These are phyloP conservation scores for Drosophila anceps DNA, from an alignment of 2,888 invertebrate species.

Conservation along the genomic window DNA sequence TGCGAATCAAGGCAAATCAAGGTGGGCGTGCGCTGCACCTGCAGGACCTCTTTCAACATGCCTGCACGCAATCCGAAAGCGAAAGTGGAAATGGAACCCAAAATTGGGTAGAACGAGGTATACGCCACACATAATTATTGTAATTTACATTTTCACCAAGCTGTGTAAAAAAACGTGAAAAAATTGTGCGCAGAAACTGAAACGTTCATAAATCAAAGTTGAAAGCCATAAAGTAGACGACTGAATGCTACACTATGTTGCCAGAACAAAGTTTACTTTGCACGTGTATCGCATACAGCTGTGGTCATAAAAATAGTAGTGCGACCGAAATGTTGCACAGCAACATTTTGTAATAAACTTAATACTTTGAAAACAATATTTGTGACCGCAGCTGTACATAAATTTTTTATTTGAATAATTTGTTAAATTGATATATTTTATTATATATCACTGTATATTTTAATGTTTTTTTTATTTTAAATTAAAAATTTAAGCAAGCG, in stretches of 20 bases:
- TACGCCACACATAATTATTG: constrained; percentile 68
- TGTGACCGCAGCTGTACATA: too few species aligned
- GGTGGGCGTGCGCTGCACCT: constrained; percentile 53
- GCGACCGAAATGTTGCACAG: too few species aligned
- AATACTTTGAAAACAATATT: too few species aligned
- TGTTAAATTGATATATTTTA: too few species aligned
- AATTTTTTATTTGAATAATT: too few species aligned
- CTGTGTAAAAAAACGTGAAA: constrained; percentile 23
- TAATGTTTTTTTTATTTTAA: too few species aligned
- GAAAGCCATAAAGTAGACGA: neutral
- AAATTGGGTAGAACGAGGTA: constrained; percentile 18
- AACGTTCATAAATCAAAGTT: constrained; percentile 70
- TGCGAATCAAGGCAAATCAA: constrained; percentile 43
- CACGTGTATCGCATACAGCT: too few species aligned
- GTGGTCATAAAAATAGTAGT: too few species aligned
- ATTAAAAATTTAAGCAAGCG: too few species aligned
- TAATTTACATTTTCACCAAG: constrained; percentile 71
- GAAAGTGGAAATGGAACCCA: neutral
- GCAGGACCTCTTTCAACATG: constrained; percentile 33
- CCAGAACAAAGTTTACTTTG: too few species aligned
- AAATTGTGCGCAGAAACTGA: constrained; percentile 65
- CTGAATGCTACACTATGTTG: constrained; percentile 14
- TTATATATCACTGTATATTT: too few species aligned
- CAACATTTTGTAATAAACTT: too few species aligned
- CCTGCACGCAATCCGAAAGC: constrained; percentile 23